Base-by-base conservation (phyloP, 2,113 vertebrate species). In the Typhlomys cinereus region DNA sequence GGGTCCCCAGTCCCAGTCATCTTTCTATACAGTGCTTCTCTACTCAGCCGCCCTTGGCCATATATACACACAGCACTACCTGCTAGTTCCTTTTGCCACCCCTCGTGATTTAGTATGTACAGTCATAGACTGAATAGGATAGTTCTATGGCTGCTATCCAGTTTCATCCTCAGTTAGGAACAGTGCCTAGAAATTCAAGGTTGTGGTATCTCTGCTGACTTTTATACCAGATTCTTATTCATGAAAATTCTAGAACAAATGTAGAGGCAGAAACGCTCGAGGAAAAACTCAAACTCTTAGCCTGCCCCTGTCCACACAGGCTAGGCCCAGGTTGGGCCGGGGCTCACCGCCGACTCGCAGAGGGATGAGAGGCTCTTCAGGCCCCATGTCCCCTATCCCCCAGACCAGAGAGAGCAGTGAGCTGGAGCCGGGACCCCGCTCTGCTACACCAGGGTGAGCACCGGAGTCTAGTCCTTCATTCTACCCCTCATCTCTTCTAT, bases 321-420 rank as follows among this genome's bases (percentile, higher is more conserved):
- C 92, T 96, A 95, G 96, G 96, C 93, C 96, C 95, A 92, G 96
- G 96, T 66, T 96, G 96, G 96, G 93, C 96, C 91, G 34, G 96
- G 92, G 8, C 82, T 95, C 93, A 90, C 80, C 57, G 2, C 4
- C 50, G 48, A 64, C 41, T 88, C 0, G 31, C 97, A n/a, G 94
- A 97, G 87, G 87, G 36, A 96, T 96, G 93, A 97, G 90, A 95
- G 95, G 90, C 86, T 93, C 86, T 94, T 95, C 96, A 15, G 59
- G 91, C 29, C 89, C 90, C 91, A 90, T 91, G 88, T 95, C 88
- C 92, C 91, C 93, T 52, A 73, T 13, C 34, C 92, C 94, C 44
- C 50, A 61, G 92, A 96, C 91, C 92, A 93, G 82, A 95, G 90
- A 96, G 36, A 93, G 90, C 96, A 94, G 62, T 95, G 91, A 96